phyloP scores from a whole-genome alignment of 1,140 invertebrate species.

The Drosophila nigrodunni region DNA sequence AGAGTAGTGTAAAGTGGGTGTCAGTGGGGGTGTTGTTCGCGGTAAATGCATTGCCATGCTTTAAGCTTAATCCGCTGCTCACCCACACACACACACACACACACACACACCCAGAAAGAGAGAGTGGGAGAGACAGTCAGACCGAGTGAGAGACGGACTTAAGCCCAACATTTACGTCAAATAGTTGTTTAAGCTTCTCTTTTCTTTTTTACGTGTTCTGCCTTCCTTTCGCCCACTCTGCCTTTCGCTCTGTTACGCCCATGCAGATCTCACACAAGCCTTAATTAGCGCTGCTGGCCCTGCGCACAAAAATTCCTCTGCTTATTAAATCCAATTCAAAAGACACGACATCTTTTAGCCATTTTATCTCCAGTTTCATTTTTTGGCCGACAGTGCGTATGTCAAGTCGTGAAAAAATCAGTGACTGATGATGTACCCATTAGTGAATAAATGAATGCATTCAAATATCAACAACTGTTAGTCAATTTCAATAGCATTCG shows the following conservation, averaged over 20 bases:
- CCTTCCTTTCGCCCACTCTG: not conserved
- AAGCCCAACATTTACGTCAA: constrained; percentile 82
- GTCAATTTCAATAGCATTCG: constrained; percentile 9
- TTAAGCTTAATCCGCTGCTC: constrained; percentile 77
- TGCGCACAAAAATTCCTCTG: constrained; percentile 65
- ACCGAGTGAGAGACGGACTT: constrained; percentile 51
- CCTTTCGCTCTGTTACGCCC: constrained; percentile 15
- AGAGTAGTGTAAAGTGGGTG: not conserved
- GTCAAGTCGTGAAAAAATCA: not conserved
- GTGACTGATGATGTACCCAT: constrained; percentile 11
- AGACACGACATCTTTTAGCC: constrained; percentile 44
- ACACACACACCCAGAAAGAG: too few relatives aligned
- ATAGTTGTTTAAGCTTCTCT: constrained; percentile 63
- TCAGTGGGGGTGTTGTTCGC: constrained; percentile 27
- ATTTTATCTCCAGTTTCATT: not conserved
- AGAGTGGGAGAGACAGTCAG: constrained; percentile 20
- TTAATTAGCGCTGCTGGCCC: constrained; percentile 78
- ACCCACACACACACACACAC: constrained; percentile 27
- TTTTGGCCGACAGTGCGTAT: constrained; percentile 1
- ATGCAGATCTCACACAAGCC: constrained; percentile 59
- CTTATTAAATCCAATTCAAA: constrained; percentile 52
- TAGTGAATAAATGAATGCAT: constrained; percentile 37
- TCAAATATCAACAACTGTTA: constrained; percentile 36
- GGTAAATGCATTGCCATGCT: constrained; percentile 80
- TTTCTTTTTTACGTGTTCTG: constrained; percentile 8